Percentiles rank a stretch among this genome's conserved stretches.
phyloP scores from a whole-genome alignment of 2,888 invertebrate genomes.

The Heliconius ethilla region DNA sequence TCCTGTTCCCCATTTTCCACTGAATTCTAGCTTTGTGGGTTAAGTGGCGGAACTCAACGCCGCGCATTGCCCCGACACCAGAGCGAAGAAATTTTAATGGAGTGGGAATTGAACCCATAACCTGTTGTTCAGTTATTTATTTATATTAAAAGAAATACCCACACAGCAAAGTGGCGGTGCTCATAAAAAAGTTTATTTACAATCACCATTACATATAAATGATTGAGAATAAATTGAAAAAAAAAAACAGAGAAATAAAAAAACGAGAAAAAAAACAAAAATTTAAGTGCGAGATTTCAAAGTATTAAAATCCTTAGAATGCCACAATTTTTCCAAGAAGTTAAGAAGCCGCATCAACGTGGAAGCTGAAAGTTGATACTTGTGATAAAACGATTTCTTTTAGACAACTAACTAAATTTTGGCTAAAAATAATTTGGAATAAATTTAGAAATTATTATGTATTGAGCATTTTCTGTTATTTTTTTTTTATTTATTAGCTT shows the following conservation, averaged over 20 bases:
- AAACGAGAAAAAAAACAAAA: background rate
- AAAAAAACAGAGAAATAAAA: no score
- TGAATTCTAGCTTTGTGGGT: no score
- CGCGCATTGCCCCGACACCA: no score
- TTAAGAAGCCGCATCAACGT: constrained; percentile 30
- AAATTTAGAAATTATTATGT: background rate
- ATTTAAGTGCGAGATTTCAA: constrained; percentile 28
- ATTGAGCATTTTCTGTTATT: no score
- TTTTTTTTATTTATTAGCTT: no score
- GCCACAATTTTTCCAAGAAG: constrained; percentile 30
- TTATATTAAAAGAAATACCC: background rate
- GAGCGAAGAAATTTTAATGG: no score
- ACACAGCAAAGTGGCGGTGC: constrained; percentile 22
- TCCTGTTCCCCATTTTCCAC: no score
- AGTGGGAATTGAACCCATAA: no score
- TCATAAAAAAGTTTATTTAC: constrained; percentile 43
- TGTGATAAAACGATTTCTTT: constrained; percentile 22
- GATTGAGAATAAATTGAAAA: constrained; percentile 45
- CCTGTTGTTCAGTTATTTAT: no score
- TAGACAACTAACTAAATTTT: background rate
- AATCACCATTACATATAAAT: constrained; percentile 44
- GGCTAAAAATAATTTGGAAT: background rate
- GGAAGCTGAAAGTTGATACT: constrained; percentile 29
- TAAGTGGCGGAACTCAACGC: no score
- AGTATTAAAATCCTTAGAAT: constrained; percentile 31